Evolutionary conservation across 2,113 vertebrate genomes (phyloP).

Genomic region (Eidolon helvum): DNA sequence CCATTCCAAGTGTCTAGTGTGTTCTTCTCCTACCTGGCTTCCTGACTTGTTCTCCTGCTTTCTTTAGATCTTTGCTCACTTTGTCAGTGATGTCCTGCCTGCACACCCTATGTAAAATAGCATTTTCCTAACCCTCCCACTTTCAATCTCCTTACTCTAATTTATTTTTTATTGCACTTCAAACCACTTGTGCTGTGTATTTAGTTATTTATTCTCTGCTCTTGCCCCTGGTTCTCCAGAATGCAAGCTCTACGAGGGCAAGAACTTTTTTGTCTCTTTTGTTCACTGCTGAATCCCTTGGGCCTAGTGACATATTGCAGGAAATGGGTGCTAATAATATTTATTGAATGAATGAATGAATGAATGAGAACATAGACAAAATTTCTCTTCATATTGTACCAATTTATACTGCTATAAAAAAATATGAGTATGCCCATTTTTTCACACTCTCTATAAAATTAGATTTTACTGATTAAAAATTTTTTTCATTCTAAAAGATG

Average conservation of each 20-base stretch:
- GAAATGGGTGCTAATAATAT: neutral
- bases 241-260: neutral
- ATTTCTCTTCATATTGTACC: neutral
- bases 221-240: neutral
- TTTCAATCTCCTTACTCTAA: neutral
- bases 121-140: neutral
- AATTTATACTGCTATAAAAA: neutral
- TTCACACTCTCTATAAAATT: neutral
- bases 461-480: neutral
- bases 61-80: neutral
- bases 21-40: neutral
- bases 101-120: neutral
- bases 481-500: conserved; percentile 20
- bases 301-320: neutral
- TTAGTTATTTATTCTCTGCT: neutral
- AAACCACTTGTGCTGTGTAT: neutral
- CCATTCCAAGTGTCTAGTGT: neutral
- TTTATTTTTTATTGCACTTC: conserved; percentile 2
- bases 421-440: neutral
- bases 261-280: neutral
- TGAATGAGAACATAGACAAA: neutral
- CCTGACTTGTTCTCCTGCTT: neutral
- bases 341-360: neutral
- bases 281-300: neutral
- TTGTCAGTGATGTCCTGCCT: neutral